Evolutionary conservation across 2,113 vertebrate genomes (phyloP).

Genomic region (Sardina pilchardus): DNA sequence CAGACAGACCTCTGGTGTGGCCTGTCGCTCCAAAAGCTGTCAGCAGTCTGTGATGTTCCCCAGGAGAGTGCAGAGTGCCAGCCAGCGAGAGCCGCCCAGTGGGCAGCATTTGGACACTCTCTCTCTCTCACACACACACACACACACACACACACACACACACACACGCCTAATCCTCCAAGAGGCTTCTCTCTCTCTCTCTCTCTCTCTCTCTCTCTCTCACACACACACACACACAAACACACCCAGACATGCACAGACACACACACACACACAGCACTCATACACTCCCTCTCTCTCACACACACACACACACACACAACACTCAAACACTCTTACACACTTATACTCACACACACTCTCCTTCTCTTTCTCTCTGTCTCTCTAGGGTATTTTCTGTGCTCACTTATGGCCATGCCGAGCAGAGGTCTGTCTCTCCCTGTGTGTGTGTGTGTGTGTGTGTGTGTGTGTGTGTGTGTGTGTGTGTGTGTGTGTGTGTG

Average conservation of each 20-base stretch:
- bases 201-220: not conserved
- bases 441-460: too few species aligned
- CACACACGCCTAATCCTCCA: constrained; percentile 38
- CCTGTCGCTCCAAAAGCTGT: constrained; percentile 30
- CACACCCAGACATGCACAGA: too few species aligned
- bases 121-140: too few species aligned
- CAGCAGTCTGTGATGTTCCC: constrained; percentile 38
- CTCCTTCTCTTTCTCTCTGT: not conserved
- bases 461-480: not conserved
- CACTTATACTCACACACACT: too few species aligned
- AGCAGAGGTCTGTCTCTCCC: too few species aligned
- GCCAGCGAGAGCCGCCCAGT: constrained; percentile 18
- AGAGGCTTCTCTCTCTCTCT: constrained; percentile 22
- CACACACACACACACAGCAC: too few species aligned
- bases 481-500: not conserved
- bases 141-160: too few species aligned
- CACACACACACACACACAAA: too few species aligned
- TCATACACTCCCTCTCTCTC: too few species aligned
- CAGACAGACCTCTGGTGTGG: not conserved
- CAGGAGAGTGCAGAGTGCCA: constrained; percentile 31
- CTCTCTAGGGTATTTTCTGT: not conserved
- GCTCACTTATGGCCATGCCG: not conserved
- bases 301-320: too few species aligned
- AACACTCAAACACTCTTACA: too few species aligned
- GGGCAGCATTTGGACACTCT: constrained; percentile 33